These are phyloP conservation scores for Rhea americana DNA, from an alignment of 2,113 vertebrate species.

Conservation along the genomic window DNA sequence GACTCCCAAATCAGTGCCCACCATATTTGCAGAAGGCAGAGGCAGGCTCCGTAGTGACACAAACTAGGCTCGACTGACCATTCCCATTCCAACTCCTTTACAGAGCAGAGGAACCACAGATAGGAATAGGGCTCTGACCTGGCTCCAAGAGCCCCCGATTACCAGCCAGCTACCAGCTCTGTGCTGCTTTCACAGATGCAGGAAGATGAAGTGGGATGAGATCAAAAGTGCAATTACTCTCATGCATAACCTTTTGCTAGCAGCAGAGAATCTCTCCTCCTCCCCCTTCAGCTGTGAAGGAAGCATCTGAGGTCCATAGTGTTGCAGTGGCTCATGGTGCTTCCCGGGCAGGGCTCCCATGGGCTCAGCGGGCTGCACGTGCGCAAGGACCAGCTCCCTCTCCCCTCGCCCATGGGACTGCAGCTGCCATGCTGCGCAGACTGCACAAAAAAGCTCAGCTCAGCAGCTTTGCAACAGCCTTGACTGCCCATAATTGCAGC, in stretches of 20 bases:
- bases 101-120: not conserved
- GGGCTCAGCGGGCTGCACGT: not conserved
- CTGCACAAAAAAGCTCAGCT: not conserved
- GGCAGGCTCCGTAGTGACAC: not conserved
- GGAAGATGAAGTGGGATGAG: not conserved
- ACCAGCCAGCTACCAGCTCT: not conserved
- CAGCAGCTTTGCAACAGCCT: conserved; percentile 45
- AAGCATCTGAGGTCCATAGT: not conserved
- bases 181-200: not conserved
- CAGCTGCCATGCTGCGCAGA: not conserved
- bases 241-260: not conserved
- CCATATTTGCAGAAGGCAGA: not conserved
- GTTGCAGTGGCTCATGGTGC: too few species aligned
- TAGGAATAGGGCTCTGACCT: too few species aligned
- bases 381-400: not conserved
- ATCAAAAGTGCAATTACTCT: not conserved
- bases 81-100: not conserved
- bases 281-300: not conserved
- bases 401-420: not conserved
- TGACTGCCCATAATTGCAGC: conserved; percentile 12
- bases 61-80: not conserved
- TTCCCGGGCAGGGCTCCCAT: not conserved
- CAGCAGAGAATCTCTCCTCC: not conserved
- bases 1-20: not conserved
- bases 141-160: not conserved